Evolutionary conservation across 2,797 vertebrate species (phyloP).

Genomic region (Tapera naevia): DNA sequence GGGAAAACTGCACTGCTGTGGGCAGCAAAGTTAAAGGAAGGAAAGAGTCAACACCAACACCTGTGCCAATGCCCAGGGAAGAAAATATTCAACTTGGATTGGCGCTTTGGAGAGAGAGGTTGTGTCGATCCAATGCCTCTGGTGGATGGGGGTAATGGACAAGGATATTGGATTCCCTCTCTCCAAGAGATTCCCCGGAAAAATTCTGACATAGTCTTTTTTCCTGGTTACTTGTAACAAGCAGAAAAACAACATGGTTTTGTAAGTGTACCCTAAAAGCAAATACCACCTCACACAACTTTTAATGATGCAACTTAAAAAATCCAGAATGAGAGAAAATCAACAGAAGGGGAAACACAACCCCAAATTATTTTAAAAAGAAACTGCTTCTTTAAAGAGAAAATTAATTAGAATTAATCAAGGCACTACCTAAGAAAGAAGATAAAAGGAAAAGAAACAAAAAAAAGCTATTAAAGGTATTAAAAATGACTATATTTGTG

Average conservation of each 20-base stretch:
- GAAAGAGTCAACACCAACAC: background rate
- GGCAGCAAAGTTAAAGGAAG: background rate
- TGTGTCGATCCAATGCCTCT: background rate
- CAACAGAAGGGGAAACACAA: background rate
- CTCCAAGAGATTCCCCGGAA: background rate
- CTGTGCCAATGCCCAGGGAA: background rate
- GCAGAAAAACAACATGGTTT: background rate
- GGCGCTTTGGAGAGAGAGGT: no score
- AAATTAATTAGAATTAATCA: background rate
- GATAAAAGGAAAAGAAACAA: background rate
- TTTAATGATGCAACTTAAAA: background rate
- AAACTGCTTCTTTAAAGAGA: background rate
- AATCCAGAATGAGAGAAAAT: background rate
- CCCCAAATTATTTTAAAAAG: background rate
- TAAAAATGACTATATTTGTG: constrained; percentile 28
- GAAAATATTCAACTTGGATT: fast-evolving
- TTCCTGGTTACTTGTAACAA: background rate
- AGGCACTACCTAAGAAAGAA: background rate
- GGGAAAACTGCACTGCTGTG: background rate
- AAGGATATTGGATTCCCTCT: no score
- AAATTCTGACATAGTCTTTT: background rate
- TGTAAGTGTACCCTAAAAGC: background rate
- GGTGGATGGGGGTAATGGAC: fast-evolving
- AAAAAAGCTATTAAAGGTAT: background rate
- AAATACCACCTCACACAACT: background rate